A percentile compares a stretch with the other conserved stretches of the same genome.
Evolutionary conservation across 2,113 vertebrate genomes (phyloP).

Genomic region (Agelaius phoeniceus): DNA sequence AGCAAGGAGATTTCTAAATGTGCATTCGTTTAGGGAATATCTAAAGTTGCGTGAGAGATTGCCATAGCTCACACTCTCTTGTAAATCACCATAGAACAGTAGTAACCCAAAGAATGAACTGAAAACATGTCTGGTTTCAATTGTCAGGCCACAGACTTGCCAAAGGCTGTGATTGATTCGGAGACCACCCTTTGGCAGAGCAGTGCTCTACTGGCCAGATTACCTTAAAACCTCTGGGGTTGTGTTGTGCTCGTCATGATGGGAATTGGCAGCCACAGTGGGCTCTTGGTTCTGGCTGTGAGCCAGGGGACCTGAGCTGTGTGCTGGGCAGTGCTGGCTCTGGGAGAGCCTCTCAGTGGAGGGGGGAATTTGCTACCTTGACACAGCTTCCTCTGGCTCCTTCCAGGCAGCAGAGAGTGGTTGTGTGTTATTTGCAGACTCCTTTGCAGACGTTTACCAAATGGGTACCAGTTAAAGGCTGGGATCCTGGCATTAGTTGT

Average conservation of each 20-base stretch:
- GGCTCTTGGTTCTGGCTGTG: constrained; percentile 14
- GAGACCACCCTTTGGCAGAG: constrained; percentile 86
- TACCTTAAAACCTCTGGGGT: constrained; percentile 72
- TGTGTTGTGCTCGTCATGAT: constrained; percentile 56
- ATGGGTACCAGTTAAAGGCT: background rate
- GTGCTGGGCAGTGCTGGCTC: background rate
- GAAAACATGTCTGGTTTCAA: constrained; percentile 90
- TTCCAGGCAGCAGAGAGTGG: background rate
- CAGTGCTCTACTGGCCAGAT: constrained; percentile 76
- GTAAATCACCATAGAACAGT: constrained; percentile 91
- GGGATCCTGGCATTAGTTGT: background rate
- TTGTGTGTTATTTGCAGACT: background rate
- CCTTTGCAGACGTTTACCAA: background rate
- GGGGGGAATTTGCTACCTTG: background rate
- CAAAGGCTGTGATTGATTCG: constrained; percentile 81
- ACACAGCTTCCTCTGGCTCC: background rate
- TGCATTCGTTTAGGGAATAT: constrained; percentile 81
- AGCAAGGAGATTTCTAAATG: constrained; percentile 75
- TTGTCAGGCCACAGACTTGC: constrained; percentile 80
- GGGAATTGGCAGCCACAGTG: constrained; percentile 28
- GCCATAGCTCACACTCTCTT: constrained; percentile 86
- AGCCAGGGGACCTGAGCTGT: constrained; percentile 8
- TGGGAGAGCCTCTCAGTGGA: background rate
- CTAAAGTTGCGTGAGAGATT: constrained; percentile 87
- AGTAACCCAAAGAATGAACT: constrained; percentile 88